Evolutionary conservation across 2,113 vertebrate genomes (phyloP), one percentile per base, ranked within the genome.

Genomic region (Anolis carolinensis): DNA sequence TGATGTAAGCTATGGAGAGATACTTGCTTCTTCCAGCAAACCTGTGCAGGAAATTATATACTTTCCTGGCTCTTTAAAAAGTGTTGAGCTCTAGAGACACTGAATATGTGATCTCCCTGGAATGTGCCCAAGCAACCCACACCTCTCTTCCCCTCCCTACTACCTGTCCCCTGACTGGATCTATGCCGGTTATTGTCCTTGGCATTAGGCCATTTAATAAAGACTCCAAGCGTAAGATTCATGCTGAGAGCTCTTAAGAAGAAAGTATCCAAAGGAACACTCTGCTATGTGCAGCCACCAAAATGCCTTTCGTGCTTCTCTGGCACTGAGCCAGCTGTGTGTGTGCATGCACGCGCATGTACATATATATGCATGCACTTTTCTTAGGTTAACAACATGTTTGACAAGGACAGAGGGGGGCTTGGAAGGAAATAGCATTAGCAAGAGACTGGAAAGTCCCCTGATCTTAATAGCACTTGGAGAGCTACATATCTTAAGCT

Each of bases 151-250:
- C 30, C 59, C 32, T 81, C 71, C 44, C 6, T 67, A 20, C n/a
- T 81, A 86, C 79, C 85, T 86, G 71, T 81, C 71, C 59, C 72
- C 79, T 67, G 72, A 79, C 75, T 86, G 44, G 59, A 81, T 30
- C 72, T n/a, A 67, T 86, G 71, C 71, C 44, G 34, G n/a, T 62
- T 62, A 52, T 80, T 81, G 78, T 74, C 79, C 44, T 86, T 86
- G 85, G 85, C 79, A 52, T 32, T 59, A 9, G 36, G 79, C 85
- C 85, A 81, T 75, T 77, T 81, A 67, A 81, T 75, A 86, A 86
- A 52, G 48, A 65, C 55, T 63, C 36, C 78, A 52, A 74, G 68
- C 44, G 27, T 34, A 74, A 65, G 32, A 36, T 81, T 86, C 79
- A 73, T 52, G 79, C 59, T 52, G 10, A 74, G 79, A 86, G n/a